Evolutionary conservation across 1,140 invertebrate genomes (phyloP), one percentile per base, ranked within the genome.

Genomic region (Meloidogyne floridensis): DNA sequence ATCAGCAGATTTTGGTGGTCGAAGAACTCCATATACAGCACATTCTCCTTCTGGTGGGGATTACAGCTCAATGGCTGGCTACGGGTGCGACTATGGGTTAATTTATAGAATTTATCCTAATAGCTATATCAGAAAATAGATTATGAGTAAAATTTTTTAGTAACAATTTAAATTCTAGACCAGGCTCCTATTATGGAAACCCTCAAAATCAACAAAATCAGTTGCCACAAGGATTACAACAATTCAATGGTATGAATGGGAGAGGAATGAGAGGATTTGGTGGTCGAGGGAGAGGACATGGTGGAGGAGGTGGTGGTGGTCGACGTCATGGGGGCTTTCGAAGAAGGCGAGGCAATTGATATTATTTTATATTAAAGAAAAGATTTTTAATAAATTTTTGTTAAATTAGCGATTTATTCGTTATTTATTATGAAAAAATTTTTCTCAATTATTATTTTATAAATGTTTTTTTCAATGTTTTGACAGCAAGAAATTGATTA

Each of bases 191-290:
- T 65, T 65, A 65, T n/a, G 59, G 59, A 65, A 65, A 11, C 7
- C 15, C 15, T 65, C 59, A 32, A 32, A 32, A 32, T 32, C 32
- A n/a, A 65, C 59, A 65, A 65, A 65, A 65, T 65, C 59, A 65
- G 13, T 65, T 65, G 7, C 59, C 59, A 65, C 59, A 65, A 65
- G 59, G 2, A n/a, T n/a, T 65, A 18, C 15, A n/a, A 18, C 59
- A 65, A 65, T 65, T 65, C 7, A 65, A 65, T 65, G 59, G 59
- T 65, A 65, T 65, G 59, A n/a, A 15, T 65, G 59, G 59, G n/a
- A 65, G 59, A 65, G 59, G 59, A 65, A n/a, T n/a, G 59, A 65
- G 59, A n/a, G 59, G 59, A 65, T 65, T 65, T 65, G 59, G 56
- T 15, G 3, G 59, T 2, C 59, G 59, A 65, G 47, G 47, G 5